Evolutionary conservation across 2,888 invertebrate genomes (phyloP).

Genomic region (Tipula unca): DNA sequence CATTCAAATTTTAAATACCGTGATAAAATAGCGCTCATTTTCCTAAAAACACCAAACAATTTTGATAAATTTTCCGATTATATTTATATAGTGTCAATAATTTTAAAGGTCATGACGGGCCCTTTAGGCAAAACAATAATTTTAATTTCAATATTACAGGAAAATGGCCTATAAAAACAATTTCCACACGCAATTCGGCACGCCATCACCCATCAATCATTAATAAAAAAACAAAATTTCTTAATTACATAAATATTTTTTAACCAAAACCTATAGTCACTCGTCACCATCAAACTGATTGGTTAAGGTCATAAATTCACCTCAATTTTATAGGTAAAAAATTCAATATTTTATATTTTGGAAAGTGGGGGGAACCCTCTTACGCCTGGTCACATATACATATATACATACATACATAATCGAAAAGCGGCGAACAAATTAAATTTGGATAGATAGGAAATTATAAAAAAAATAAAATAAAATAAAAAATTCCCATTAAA

Average conservation of each 20-base stretch:
- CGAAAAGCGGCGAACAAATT: not conserved
- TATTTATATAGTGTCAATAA: too few relatives aligned
- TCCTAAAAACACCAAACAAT: too few relatives aligned
- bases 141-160: too few relatives aligned
- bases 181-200: not conserved
- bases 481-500: not conserved
- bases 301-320: not conserved
- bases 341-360: not conserved
- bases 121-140: too few relatives aligned
- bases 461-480: not conserved
- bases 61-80: too few relatives aligned
- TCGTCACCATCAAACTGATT: not conserved
- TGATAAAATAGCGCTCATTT: too few relatives aligned
- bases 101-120: too few relatives aligned
- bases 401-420: not conserved
- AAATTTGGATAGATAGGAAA: not conserved
- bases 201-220: not conserved
- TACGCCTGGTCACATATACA: not conserved
- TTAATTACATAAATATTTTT: not conserved
- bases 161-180: not conserved
- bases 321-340: not conserved
- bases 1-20: too few relatives aligned
- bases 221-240: not conserved
- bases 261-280: not conserved
- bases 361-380: not conserved